Percentiles rank a stretch among this genome's conserved stretches.
Evolutionary conservation across 2,797 vertebrate genomes (phyloP).

Genomic region (Ctenosaura bakeri): DNA sequence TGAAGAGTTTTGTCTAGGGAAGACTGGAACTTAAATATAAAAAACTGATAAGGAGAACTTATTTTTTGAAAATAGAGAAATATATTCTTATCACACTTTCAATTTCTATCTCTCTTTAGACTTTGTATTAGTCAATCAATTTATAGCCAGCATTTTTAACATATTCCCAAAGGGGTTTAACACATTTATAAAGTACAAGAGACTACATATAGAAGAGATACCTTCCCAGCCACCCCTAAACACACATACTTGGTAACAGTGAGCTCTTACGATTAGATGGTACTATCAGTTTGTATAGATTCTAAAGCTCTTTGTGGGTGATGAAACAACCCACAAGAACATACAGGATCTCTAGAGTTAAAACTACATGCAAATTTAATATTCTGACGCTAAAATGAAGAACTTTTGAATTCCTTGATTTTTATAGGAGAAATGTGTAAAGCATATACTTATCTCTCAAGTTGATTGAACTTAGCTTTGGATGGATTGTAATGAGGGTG

Average conservation of each 20-base stretch:
- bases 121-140: neutral
- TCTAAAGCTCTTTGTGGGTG: neutral
- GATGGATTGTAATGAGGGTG: neutral
- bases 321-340: neutral
- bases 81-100: neutral
- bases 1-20: neutral
- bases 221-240: neutral
- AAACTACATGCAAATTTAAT: neutral
- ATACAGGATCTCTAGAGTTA: neutral
- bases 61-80: neutral
- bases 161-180: neutral
- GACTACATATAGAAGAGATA: no score
- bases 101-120: neutral
- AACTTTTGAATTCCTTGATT: neutral
- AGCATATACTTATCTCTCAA: conserved; percentile 13
- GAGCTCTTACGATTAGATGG: neutral
- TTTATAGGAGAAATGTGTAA: neutral
- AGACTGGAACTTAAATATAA: neutral
- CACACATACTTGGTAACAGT: neutral
- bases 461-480: neutral
- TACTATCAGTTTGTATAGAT: neutral
- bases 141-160: neutral
- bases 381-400: neutral
- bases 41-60: neutral
- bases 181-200: no score